Evolutionary conservation across 2,888 invertebrate species (phyloP).

Genomic region (Eumacrocentrus americanus): DNA sequence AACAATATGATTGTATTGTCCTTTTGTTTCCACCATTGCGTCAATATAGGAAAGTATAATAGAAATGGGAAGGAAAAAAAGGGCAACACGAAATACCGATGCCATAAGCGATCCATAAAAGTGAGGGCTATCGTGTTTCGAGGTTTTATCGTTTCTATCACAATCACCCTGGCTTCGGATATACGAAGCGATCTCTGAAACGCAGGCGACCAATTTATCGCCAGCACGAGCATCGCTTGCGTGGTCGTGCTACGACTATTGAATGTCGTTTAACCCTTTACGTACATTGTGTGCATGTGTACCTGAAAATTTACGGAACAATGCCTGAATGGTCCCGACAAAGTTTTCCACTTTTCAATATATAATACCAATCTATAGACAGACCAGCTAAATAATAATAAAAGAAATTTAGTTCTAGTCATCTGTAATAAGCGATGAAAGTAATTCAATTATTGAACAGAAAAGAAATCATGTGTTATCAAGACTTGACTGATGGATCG

Average conservation of each 20-base stretch:
- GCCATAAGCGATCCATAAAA: slow-evolving; percentile 21
- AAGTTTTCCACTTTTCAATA: not conserved
- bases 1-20: slow-evolving; percentile 1
- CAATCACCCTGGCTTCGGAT: not conserved
- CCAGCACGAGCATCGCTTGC: slow-evolving; percentile 35
- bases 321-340: not conserved
- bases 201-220: slow-evolving; percentile 31
- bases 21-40: not conserved
- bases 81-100: slow-evolving; percentile 10
- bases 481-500: not conserved
- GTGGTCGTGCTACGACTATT: slow-evolving; percentile 5
- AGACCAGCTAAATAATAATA: too few relatives aligned
- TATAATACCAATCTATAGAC: too few relatives aligned
- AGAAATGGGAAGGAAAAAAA: not conserved
- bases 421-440: not conserved
- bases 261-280: slow-evolving; percentile 9
- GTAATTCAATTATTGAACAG: not conserved
- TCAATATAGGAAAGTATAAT: not conserved
- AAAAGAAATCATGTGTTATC: not conserved
- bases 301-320: slow-evolving; percentile 7
- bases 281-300: not conserved
- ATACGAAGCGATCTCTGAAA: slow-evolving; percentile 15
- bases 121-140: slow-evolving; percentile 30
- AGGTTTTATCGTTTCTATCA: slow-evolving; percentile 30
- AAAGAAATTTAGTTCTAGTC: too few relatives aligned